Percentiles rank a stretch among this genome's conserved stretches.
phyloP scores from a whole-genome alignment of 2,797 vertebrate species.

The Odontamblyopus lacepedii region DNA sequence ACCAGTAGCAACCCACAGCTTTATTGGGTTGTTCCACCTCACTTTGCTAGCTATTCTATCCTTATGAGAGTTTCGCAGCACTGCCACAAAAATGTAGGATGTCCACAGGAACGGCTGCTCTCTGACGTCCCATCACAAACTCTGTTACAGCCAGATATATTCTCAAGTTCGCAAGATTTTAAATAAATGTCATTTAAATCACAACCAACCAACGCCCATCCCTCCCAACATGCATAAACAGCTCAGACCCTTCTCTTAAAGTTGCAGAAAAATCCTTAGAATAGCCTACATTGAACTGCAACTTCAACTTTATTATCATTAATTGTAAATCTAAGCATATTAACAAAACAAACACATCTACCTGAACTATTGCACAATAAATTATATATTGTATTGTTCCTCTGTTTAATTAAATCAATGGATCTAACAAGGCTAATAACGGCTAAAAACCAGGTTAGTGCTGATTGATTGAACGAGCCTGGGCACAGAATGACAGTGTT shows the following conservation, averaged over 20 bases:
- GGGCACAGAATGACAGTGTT: slow-evolving; percentile 18
- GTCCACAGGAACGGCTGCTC: too few relatives aligned
- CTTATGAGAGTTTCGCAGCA: too few relatives aligned
- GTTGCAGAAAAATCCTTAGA: background rate
- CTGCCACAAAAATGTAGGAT: too few relatives aligned
- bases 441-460: slow-evolving; percentile 31
- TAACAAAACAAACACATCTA: background rate
- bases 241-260: background rate
- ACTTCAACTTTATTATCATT: too few relatives aligned
- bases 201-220: too few relatives aligned
- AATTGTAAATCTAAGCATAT: background rate
- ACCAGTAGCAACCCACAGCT: too few relatives aligned
- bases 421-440: slow-evolving; percentile 26
- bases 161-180: background rate
- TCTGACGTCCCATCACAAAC: too few relatives aligned
- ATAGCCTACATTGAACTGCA: background rate
- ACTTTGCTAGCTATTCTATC: too few relatives aligned
- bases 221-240: background rate
- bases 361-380: background rate
- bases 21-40: too few relatives aligned
- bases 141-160: too few relatives aligned
- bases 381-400: background rate
- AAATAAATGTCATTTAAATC: background rate
- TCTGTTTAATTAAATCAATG: slow-evolving; percentile 6
- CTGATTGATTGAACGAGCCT: slow-evolving; percentile 22